These are phyloP conservation scores for Microtus oregoni DNA, from an alignment of 2,113 vertebrate genomes.

Conservation along the genomic window DNA sequence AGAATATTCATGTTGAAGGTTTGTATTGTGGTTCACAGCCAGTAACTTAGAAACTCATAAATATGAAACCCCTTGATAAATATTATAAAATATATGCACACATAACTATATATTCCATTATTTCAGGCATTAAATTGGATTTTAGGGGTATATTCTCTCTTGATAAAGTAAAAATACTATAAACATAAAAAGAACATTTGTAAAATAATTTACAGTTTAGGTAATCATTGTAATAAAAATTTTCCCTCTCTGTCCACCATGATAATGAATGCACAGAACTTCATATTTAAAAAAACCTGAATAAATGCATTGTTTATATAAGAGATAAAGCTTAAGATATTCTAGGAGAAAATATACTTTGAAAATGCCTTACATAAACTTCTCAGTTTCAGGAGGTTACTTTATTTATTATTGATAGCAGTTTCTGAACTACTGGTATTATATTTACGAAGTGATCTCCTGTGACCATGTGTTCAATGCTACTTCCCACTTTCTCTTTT, in stretches of 20 bases:
- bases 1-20: too few relatives aligned
- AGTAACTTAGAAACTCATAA: neutral
- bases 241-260: neutral
- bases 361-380: neutral
- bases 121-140: neutral
- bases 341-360: neutral
- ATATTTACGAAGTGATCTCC: too few relatives aligned
- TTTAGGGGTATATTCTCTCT: too few relatives aligned
- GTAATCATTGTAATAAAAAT: neutral
- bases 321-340: neutral
- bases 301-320: neutral
- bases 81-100: neutral
- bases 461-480: too few relatives aligned
- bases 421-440: too few relatives aligned
- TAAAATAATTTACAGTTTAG: neutral
- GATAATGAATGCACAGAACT: neutral
- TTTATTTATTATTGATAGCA: too few relatives aligned
- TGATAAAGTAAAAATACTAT: neutral
- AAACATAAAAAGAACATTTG: too few relatives aligned
- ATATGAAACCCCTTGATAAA: neutral
- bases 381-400: too few relatives aligned
- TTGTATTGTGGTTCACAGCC: neutral
- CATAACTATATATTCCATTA: neutral
- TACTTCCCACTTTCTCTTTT: too few relatives aligned
- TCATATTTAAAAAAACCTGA: neutral